These are phyloP conservation scores for Amblyraja radiata DNA, from an alignment of 2,797 vertebrate species.

Conservation along the genomic window DNA sequence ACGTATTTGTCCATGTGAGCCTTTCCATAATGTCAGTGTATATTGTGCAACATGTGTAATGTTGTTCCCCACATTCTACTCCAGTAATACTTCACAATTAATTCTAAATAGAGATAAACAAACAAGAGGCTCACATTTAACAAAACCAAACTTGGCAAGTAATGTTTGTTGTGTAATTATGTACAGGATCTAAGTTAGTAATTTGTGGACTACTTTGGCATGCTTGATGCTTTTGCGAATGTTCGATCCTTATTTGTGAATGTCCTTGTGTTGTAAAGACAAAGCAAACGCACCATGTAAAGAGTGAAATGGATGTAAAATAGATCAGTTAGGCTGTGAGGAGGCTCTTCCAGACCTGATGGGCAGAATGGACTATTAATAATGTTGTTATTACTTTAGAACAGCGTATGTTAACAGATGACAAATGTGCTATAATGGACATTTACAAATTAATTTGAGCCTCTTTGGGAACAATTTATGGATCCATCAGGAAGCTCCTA, in stretches of 20 bases:
- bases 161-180: too few species aligned
- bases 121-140: background rate
- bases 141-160: too few species aligned
- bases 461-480: too few species aligned
- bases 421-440: too few species aligned
- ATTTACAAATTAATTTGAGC: too few species aligned
- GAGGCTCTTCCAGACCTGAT: background rate
- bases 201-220: background rate
- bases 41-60: background rate
- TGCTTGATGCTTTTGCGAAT: background rate
- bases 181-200: too few species aligned
- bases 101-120: background rate
- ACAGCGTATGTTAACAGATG: slow-evolving; percentile 40
- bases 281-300: background rate
- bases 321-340: background rate
- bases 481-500: too few species aligned
- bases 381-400: too few species aligned
- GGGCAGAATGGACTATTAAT: background rate
- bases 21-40: background rate
- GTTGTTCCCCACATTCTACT: background rate
- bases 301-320: too few species aligned
- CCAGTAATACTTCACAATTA: background rate
- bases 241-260: background rate
- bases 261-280: background rate
- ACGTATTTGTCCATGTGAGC: background rate